Evolutionary conservation across 53 echinoderm and acorn worm species (phyloP).

Genomic region (Mesocentrotus franciscanus): DNA sequence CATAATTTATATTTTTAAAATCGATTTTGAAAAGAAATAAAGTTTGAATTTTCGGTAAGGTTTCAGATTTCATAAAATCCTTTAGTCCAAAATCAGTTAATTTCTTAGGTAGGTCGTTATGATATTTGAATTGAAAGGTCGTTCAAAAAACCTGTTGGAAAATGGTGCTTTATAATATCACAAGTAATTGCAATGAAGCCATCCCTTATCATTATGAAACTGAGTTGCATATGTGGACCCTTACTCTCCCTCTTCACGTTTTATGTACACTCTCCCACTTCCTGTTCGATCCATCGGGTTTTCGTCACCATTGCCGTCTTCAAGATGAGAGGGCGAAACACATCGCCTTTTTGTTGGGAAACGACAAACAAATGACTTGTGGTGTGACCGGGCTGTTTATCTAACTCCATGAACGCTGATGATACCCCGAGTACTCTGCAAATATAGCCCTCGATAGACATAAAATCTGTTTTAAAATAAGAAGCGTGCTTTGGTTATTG

Average conservation of each 20-base stretch:
- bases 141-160: no score
- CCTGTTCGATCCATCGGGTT: neutral
- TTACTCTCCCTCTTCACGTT: neutral
- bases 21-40: no score
- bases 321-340: neutral
- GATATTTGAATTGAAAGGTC: no score
- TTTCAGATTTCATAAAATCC: no score
- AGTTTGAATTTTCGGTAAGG: no score
- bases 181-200: neutral
- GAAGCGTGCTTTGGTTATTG: slow-evolving; percentile 26
- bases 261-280: neutral
- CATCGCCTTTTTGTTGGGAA: neutral
- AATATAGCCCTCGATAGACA: neutral
- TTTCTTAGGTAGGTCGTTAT: no score
- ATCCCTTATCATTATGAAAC: neutral
- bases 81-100: no score
- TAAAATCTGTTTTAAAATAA: neutral
- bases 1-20: no score
- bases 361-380: neutral
- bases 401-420: neutral
- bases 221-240: neutral
- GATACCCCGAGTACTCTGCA: neutral
- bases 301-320: neutral
- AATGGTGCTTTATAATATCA: neutral
- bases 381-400: neutral